Conservation (phyloP, 2,113 vertebrate genomes). For the Scortum barcoo region DNA sequence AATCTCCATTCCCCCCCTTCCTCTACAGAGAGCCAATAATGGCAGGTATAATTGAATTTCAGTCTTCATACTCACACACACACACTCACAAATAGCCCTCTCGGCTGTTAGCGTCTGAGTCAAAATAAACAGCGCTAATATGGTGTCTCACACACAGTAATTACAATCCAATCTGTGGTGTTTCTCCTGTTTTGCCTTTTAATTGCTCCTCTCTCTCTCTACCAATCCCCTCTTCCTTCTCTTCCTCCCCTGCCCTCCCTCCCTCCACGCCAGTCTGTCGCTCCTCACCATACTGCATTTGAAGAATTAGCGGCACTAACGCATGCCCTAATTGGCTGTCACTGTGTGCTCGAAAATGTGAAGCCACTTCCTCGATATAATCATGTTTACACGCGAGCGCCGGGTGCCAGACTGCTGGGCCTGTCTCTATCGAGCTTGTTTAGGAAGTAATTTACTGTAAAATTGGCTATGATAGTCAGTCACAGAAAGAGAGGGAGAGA, state of each 20-base stretch:
- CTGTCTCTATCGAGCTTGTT: conserved; percentile 79
- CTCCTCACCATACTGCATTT: conserved; percentile 60
- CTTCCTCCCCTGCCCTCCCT: conserved; percentile 23
- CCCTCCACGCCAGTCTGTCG: conserved; percentile 29
- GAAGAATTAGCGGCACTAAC: conserved; percentile 80
- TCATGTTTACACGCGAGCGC: conserved; percentile 78
- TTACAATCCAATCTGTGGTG: conserved; percentile 77
- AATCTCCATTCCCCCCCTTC: conserved; percentile 6
- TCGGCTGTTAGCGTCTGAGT: conserved; percentile 60
- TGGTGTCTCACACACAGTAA: conserved; percentile 71
- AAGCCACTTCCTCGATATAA: conserved; percentile 81
- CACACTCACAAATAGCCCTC: conserved; percentile 27
- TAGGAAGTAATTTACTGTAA: conserved; percentile 82
- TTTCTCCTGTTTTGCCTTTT: conserved; percentile 66
- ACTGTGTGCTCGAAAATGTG: conserved; percentile 72
- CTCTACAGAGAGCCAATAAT: conserved; percentile 35
- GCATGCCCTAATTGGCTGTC: conserved; percentile 84
- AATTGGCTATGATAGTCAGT: conserved; percentile 81
- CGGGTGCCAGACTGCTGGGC: conserved; percentile 75
- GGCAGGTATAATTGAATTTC: conserved; percentile 79
- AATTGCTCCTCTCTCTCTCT: conserved; percentile 75
- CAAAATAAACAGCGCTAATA: conserved; percentile 78
- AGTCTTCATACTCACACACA: conserved; percentile 54
- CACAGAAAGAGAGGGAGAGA: conserved; percentile 42
- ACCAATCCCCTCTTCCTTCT: conserved; percentile 25